These are phyloP conservation scores for cattle (Bos taurus) DNA, from an alignment of 2,113 vertebrate genomes.

Conservation along the genomic window ARS-UCD2.0 NC_037337.1:8373501-8374000, in stretches of 20 bases:
- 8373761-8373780: slow-evolving; percentile 74
- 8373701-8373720: slow-evolving; percentile 76
- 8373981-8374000: slow-evolving; percentile 59
- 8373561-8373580: slow-evolving; percentile 98
- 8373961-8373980: not conserved
- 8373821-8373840: slow-evolving; percentile 87
- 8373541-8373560: slow-evolving; percentile 98
- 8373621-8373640: slow-evolving; percentile 90
- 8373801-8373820: slow-evolving; percentile 78
- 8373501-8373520: slow-evolving; percentile 31
- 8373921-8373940: not conserved
- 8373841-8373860: slow-evolving; percentile 92
- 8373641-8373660: slow-evolving; percentile 89
- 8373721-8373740: slow-evolving; percentile 82
- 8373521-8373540: slow-evolving; percentile 92
- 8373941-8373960: not conserved
- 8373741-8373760: slow-evolving; percentile 75
- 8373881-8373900: not conserved
- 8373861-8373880: slow-evolving; percentile 85
- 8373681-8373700: slow-evolving; percentile 87
- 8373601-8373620: slow-evolving; percentile 92
- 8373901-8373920: slow-evolving; percentile 3
- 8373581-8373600: slow-evolving; percentile 96
- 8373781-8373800: slow-evolving; percentile 79
- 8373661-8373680: slow-evolving; percentile 93